These are phyloP conservation scores for Micropoecilia bifurca DNA, from an alignment of 2,797 vertebrate genomes.

Conservation along the genomic window DNA sequence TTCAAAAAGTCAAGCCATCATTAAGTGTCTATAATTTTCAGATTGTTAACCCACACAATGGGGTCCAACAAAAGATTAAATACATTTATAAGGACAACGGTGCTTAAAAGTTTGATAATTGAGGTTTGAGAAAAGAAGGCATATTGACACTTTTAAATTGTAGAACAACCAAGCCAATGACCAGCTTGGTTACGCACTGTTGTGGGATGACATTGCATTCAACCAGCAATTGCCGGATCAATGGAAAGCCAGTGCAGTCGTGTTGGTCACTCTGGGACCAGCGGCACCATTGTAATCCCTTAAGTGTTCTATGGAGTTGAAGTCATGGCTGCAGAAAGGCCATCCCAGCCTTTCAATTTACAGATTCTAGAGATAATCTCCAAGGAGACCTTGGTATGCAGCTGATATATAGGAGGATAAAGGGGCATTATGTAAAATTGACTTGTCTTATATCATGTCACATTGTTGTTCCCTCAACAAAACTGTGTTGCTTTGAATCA, in stretches of 20 bases:
- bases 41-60: not conserved
- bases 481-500: no score
- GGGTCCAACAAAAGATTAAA: not conserved
- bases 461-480: no score
- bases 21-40: not conserved
- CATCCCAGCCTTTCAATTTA: not conserved
- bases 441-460: no score
- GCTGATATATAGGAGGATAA: not conserved
- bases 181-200: no score
- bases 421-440: not conserved
- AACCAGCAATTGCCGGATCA: no score
- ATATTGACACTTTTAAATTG: no score
- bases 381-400: not conserved
- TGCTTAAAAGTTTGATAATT: not conserved
- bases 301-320: not conserved
- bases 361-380: not conserved
- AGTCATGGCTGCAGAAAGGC: not conserved
- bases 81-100: not conserved
- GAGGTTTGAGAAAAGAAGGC: no score
- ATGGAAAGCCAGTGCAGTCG: no score
- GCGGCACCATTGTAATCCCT: no score
- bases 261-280: no score
- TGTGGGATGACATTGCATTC: not conserved
- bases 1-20: not conserved
- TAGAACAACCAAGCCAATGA: not conserved